Percentiles rank a stretch among this genome's conserved stretches.
Evolutionary conservation across 2,797 vertebrate species (phyloP).

Genomic region (Rallus crepitans): DNA sequence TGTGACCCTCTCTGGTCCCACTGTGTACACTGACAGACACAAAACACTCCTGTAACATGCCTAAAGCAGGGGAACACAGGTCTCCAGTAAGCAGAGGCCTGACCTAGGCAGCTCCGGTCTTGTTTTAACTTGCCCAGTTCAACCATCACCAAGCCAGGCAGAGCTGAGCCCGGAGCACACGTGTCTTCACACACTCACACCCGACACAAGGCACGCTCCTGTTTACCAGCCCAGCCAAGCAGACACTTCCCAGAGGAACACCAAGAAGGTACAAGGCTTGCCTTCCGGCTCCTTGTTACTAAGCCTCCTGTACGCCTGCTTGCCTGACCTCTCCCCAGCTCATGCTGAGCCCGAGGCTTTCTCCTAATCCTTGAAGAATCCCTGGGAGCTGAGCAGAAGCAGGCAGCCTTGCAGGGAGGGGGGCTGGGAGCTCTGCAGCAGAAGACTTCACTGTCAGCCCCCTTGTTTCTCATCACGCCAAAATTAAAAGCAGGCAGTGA

Average conservation of each 20-base stretch:
- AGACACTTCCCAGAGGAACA: constrained; percentile 15
- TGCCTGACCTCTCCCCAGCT: constrained; percentile 25
- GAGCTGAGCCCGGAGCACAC: background rate
- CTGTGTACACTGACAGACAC: background rate
- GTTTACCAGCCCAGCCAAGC: background rate
- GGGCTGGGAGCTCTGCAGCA: background rate
- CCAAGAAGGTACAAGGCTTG: background rate
- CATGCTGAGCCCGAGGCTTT: background rate
- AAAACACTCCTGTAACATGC: rapidly evolving
- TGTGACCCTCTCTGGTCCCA: background rate
- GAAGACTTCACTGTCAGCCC: background rate
- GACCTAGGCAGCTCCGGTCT: rapidly evolving
- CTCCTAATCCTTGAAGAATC: constrained; percentile 35
- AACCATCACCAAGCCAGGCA: background rate
- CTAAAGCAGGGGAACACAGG: background rate
- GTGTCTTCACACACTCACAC: background rate
- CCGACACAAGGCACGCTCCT: background rate
- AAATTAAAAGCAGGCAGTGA: background rate
- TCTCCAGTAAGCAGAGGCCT: background rate
- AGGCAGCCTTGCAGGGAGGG: background rate
- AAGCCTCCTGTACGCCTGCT: background rate
- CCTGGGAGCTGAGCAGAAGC: background rate
- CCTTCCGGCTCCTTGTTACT: constrained; percentile 45
- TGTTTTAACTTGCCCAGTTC: background rate
- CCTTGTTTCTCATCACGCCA: background rate